Conservation (phyloP, 2,888 invertebrate species). For the Lamellibrachia columna region DNA sequence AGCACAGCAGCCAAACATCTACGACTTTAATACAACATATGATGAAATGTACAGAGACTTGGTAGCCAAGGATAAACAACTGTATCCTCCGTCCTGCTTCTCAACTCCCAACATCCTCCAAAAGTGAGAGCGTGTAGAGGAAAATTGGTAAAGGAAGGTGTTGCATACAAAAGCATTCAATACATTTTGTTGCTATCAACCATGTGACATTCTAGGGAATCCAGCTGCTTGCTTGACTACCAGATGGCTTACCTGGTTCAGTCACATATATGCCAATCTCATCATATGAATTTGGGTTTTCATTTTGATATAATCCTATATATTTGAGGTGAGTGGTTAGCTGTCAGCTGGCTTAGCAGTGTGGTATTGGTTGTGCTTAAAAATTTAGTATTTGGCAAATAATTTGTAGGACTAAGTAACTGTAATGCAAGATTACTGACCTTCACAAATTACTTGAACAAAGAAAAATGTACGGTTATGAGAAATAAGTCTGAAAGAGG, state of each 20-base stretch:
- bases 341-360: not conserved
- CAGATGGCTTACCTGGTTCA: not conserved
- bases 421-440: not conserved
- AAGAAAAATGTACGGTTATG: not conserved
- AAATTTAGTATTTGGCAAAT: not conserved
- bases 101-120: not conserved
- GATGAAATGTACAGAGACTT: conserved; percentile 95
- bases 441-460: not conserved
- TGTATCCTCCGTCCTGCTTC: conserved; percentile 74
- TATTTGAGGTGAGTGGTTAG: conserved; percentile 6
- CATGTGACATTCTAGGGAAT: not conserved
- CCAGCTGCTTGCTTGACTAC: not conserved
- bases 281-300: not conserved
- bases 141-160: not conserved
- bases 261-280: not conserved
- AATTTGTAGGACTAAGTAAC: not conserved
- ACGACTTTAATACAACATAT: conserved; percentile 95
- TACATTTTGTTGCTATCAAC: not conserved
- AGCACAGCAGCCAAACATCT: conserved; percentile 90
- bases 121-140: not conserved
- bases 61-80: conserved; percentile 85
- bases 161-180: not conserved
- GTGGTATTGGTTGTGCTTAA: not conserved
- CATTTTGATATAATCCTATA: conserved; percentile 6
- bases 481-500: not conserved